Evolutionary conservation across 2,113 vertebrate genomes (phyloP), one percentile per base, ranked within the genome.

Genomic region (Desmodus rotundus): DNA sequence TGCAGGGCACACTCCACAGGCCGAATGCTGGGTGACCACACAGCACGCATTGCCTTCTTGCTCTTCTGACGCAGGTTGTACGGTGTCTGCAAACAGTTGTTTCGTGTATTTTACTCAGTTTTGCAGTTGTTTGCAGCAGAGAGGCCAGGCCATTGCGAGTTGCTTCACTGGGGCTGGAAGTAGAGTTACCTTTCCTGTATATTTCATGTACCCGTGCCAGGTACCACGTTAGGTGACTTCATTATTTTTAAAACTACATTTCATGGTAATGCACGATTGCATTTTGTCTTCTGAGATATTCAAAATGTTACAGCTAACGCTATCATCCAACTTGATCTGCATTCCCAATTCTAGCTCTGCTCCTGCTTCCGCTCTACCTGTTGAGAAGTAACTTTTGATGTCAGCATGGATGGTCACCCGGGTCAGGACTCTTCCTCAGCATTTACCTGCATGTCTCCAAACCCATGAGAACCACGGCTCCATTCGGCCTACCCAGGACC

Each of bases 401-500:
- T 31, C 67, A 31, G 52, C 22, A 15, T 22, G 12, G 58, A 10
- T 8, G 4, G 26, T 36, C 20, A 28, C 67, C 45, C 24, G 52
- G 52, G 33, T 43, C 52, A 24, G 28, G 50, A 10, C 28, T 5
- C 65, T 41, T 43, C 43, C 52, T 73, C 16, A 3, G 67, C 41
- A 22, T 22, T 47, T 24, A 16, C 33, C 31, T 31, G 10, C 33
- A 11, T 16, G 52, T 72, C 22, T 83, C 22, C 1, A 2, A 63
- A 8, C 67, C 26, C 33, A 2, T 1, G 3, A 20, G 50, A 20
- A 91, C n/a, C 33, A 3, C 2, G 0, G 11, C 6, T 7, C 41
- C 20, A 19, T 1, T 5, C 26, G 22, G 41, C 16, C 11, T 26
- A 19, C 47, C 24, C 31, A 13, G 13, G 67, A 22, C 67, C 77